Evolutionary conservation across 2,113 vertebrate species (phyloP).

Genomic region (Calcarius ornatus): DNA sequence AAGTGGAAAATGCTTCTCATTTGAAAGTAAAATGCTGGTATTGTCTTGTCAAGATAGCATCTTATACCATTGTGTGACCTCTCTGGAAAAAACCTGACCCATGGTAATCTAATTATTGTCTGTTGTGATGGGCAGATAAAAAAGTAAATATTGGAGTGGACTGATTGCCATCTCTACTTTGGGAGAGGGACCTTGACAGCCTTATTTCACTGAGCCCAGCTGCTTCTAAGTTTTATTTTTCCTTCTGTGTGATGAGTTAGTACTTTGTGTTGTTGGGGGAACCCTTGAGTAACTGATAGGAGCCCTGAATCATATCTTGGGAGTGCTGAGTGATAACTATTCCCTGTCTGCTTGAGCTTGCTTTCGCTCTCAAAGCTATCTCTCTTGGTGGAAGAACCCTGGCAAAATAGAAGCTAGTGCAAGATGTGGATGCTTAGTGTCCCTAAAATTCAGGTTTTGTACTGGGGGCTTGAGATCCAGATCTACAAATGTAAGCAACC

Average conservation of each 20-base stretch:
- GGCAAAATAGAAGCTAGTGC: background rate
- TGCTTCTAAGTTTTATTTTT: background rate
- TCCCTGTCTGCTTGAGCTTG: background rate
- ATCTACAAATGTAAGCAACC: background rate
- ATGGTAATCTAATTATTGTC: constrained; percentile 61
- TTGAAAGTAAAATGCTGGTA: constrained; percentile 4
- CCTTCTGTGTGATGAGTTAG: background rate
- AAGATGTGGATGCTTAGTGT: background rate
- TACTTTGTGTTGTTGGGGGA: background rate
- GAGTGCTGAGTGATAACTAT: background rate
- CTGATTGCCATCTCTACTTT: constrained; percentile 52
- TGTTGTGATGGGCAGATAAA: constrained; percentile 48
- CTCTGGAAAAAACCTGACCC: constrained; percentile 14
- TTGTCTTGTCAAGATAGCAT: background rate
- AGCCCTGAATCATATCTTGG: background rate
- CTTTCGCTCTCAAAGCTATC: background rate
- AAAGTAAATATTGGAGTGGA: constrained; percentile 52
- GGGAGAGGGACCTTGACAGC: constrained; percentile 35
- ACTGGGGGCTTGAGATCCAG: background rate
- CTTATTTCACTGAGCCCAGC: constrained; percentile 3
- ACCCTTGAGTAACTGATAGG: background rate
- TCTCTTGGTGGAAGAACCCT: background rate
- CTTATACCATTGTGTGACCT: background rate
- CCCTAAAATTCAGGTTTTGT: background rate
- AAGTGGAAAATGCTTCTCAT: background rate